Conservation (phyloP, 2,113 vertebrate species). For the Pholis gunnellus region DNA sequence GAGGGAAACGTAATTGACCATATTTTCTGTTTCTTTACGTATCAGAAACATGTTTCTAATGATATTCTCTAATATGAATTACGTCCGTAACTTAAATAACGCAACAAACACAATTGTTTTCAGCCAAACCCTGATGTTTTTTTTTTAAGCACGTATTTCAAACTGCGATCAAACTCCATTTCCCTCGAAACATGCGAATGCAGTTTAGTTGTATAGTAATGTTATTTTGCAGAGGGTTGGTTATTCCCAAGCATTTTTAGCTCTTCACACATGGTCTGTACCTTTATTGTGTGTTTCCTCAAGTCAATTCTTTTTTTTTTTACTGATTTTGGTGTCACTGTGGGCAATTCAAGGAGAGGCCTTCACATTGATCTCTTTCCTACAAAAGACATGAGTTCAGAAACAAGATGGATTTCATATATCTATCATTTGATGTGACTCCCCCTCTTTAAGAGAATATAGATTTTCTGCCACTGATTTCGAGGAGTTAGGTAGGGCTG, state of each 20-base stretch:
- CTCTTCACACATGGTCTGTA: neutral
- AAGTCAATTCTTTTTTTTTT: constrained; percentile 14
- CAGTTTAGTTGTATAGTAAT: too few species aligned
- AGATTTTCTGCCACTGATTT: constrained; percentile 82
- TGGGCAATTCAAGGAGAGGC: constrained; percentile 69
- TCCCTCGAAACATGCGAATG: neutral
- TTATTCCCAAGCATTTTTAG: neutral
- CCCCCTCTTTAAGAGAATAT: constrained; percentile 79
- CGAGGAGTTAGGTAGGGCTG: constrained; percentile 54
- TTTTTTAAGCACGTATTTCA: too few species aligned
- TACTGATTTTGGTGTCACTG: constrained; percentile 72
- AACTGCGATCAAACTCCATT: neutral
- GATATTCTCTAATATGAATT: too few species aligned
- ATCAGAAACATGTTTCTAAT: too few species aligned
- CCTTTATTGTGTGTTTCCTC: neutral
- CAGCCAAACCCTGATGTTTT: too few species aligned
- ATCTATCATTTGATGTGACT: constrained; percentile 83
- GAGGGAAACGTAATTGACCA: too few species aligned
- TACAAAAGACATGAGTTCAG: constrained; percentile 77
- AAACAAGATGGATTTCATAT: constrained; percentile 85
- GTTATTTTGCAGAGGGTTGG: neutral
- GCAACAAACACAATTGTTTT: too few species aligned
- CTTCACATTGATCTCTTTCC: constrained; percentile 76
- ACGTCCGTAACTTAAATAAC: too few species aligned
- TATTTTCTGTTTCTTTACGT: too few species aligned